These are phyloP conservation scores for Mesocricetus auratus DNA, from an alignment of 2,113 vertebrate genomes.

Conservation along the genomic window DNA sequence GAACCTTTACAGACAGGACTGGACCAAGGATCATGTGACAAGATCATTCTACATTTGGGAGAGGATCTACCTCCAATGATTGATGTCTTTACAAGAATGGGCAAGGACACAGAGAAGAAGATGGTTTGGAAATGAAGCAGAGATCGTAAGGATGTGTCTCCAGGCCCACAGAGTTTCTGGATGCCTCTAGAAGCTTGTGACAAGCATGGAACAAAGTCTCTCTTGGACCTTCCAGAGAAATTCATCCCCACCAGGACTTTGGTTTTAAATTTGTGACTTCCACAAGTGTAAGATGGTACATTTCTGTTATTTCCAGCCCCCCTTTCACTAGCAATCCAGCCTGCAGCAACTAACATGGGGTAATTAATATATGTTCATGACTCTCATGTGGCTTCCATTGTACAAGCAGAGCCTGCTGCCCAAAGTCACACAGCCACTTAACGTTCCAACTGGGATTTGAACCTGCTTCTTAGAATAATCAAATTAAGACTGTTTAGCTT, in stretches of 20 bases:
- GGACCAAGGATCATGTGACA: not conserved
- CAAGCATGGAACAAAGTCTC: not conserved
- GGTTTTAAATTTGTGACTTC: not conserved
- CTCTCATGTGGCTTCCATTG: not conserved
- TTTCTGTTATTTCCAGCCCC: not conserved
- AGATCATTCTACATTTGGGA: not conserved
- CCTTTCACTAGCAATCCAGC: accelerated
- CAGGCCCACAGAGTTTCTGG: not conserved
- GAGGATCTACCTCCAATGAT: not conserved
- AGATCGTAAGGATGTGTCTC: not conserved
- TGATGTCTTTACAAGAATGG: not conserved
- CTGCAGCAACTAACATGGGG: not conserved
- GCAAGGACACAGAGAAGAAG: not conserved
- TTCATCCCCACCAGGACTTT: not conserved
- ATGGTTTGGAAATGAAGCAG: not conserved
- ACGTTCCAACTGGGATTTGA: not conserved
- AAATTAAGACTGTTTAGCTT: not conserved
- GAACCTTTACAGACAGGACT: not conserved
- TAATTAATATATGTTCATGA: not conserved
- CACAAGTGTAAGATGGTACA: not conserved
- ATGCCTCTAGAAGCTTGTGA: not conserved
- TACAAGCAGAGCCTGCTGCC: not conserved
- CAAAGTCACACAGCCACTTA: not conserved
- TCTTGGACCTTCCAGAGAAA: not conserved
- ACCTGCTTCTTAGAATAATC: not conserved